Evolutionary conservation across 2,113 vertebrate species (phyloP).

Genomic region (Thermophis baileyi): DNA sequence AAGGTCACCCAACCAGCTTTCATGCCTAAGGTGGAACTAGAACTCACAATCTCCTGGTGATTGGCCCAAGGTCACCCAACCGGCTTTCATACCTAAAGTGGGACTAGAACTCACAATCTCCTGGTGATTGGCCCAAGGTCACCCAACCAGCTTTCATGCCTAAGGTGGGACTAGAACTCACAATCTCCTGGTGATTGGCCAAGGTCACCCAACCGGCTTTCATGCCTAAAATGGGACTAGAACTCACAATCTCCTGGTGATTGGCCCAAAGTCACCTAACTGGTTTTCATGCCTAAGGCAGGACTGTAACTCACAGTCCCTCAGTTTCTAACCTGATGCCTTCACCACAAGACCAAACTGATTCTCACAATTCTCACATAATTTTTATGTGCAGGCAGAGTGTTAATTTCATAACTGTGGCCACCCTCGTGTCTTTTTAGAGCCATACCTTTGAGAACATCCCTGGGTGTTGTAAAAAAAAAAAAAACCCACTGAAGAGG

Average conservation of each 20-base stretch:
- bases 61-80: neutral
- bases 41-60: neutral
- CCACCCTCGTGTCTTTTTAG: neutral
- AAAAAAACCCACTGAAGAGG: neutral
- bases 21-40: rapidly evolving
- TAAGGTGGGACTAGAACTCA: too few relatives aligned
- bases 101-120: neutral
- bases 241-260: neutral
- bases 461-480: neutral
- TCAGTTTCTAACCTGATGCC: neutral
- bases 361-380: neutral
- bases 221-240: rapidly evolving
- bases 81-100: neutral
- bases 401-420: neutral
- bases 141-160: too few relatives aligned
- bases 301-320: neutral
- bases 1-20: too few relatives aligned
- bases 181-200: too few relatives aligned
- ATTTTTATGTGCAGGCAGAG: neutral
- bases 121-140: too few relatives aligned
- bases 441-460: neutral
- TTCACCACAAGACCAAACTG: neutral
- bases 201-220: too few relatives aligned
- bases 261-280: neutral
- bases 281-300: neutral